phyloP scores from a whole-genome alignment of 2,888 invertebrate genomes.

The Tetheella fluctuosa region DNA sequence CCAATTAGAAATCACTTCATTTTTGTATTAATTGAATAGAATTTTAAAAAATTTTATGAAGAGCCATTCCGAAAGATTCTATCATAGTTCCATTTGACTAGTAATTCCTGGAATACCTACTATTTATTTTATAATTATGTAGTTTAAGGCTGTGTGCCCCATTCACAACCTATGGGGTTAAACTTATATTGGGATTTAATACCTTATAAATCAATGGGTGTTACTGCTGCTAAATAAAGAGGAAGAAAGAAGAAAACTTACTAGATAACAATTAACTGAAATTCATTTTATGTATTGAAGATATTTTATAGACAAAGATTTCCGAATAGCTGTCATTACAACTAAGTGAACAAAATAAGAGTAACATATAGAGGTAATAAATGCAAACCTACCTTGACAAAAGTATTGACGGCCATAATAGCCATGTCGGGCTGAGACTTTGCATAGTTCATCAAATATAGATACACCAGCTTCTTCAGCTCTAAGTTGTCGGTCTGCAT shows the following conservation, averaged over 20 bases:
- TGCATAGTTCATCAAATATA: slow-evolving; percentile 99
- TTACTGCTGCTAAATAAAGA: neutral
- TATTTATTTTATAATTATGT: too few species aligned
- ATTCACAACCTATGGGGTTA: too few species aligned
- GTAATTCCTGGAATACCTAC: too few species aligned
- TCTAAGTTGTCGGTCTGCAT: slow-evolving; percentile 99
- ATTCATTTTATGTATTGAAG: slow-evolving; percentile 23
- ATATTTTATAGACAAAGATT: neutral
- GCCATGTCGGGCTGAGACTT: slow-evolving; percentile 99
- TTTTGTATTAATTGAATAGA: neutral
- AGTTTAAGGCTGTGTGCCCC: too few species aligned
- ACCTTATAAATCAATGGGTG: too few species aligned
- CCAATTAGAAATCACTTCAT: slow-evolving; percentile 10
- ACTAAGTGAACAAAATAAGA: slow-evolving; percentile 5
- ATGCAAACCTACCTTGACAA: slow-evolving; percentile 93
- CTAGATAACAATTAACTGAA: neutral
- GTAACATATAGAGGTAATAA: slow-evolving; percentile 17
- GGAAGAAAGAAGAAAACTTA: too few species aligned
- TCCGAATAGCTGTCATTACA: slow-evolving; percentile 24
- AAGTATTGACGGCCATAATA: slow-evolving; percentile 99
- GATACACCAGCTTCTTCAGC: slow-evolving; percentile 98
- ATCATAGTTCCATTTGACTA: too few species aligned
- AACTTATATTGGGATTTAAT: too few species aligned
- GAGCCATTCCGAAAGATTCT: neutral
- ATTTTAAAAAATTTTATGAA: neutral